Percentiles rank a stretch among this genome's conserved stretches.
These are phyloP conservation scores for Pseudopipra pipra DNA, from an alignment of 2,113 vertebrate genomes.

Conservation along the genomic window DNA sequence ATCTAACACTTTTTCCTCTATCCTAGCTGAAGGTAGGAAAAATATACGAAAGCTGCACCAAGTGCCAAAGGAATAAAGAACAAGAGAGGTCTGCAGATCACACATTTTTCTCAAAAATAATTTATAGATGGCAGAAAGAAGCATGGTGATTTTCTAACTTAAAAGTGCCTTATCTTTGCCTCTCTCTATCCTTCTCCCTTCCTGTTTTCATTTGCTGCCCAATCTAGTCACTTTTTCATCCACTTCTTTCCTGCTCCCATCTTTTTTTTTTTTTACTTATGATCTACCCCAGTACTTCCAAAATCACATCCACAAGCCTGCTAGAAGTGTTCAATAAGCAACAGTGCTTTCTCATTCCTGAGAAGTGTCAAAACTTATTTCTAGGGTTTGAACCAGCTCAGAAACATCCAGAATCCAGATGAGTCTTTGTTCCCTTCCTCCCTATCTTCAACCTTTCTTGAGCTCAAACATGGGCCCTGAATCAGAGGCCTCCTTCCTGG, in stretches of 20 bases:
- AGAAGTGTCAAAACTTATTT: background rate
- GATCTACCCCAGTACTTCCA: background rate
- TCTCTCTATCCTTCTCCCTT: background rate
- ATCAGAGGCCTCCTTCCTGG: background rate
- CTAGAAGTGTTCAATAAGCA: background rate
- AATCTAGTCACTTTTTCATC: background rate
- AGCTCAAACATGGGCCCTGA: background rate
- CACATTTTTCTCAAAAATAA: background rate
- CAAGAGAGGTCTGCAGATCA: background rate
- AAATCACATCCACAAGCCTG: rapidly evolving
- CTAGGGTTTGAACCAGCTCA: background rate
- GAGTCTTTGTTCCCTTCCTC: background rate
- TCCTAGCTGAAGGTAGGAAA: background rate
- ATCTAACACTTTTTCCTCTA: background rate
- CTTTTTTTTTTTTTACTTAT: background rate
- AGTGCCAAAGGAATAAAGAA: background rate
- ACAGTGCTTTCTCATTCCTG: background rate
- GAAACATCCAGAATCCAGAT: background rate
- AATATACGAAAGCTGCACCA: background rate
- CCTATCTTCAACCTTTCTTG: background rate
- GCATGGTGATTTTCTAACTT: background rate
- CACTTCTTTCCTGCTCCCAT: background rate
- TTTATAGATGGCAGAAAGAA: background rate
- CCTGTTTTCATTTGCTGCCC: background rate
- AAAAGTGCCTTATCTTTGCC: background rate